A percentile compares a stretch with the other conserved stretches of the same genome.
Evolutionary conservation across 2,888 invertebrate species (phyloP).

Genomic region (Bhutanitis thaidina): DNA sequence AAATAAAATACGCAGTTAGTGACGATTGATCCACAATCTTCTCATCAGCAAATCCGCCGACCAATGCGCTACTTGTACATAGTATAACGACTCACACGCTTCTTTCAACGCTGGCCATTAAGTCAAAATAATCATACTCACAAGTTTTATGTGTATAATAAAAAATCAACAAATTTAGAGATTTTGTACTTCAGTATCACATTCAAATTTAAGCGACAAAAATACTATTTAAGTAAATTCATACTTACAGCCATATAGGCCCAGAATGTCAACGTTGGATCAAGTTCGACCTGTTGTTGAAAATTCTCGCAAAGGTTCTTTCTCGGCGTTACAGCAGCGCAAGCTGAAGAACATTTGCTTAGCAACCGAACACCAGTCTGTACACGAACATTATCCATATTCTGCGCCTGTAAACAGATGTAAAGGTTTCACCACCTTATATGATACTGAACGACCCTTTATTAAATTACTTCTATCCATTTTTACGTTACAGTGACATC

Average conservation of each 20-base stretch:
- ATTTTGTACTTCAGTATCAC: no score
- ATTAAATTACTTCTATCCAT: no score
- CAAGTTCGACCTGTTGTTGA: slow-evolving; percentile 80
- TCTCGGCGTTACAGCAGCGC: slow-evolving; percentile 80
- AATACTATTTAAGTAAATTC: background rate
- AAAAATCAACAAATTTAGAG: background rate
- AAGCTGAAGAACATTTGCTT: slow-evolving; percentile 78
- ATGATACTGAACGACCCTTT: no score
- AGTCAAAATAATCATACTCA: background rate
- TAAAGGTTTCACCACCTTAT: no score
- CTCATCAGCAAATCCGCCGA: slow-evolving; percentile 52
- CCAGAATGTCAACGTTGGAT: slow-evolving; percentile 86
- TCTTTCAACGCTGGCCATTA: background rate
- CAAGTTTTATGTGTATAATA: background rate
- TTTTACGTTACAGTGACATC: no score
- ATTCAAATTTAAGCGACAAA: no score
- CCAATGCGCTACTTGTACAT: slow-evolving; percentile 15
- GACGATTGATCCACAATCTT: slow-evolving; percentile 64
- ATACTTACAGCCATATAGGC: slow-evolving; percentile 82
- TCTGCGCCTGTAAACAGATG: background rate
- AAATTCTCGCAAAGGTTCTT: slow-evolving; percentile 80
- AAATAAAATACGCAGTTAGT: slow-evolving; percentile 71
- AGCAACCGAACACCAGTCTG: slow-evolving; percentile 50
- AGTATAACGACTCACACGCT: background rate
- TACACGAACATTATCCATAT: slow-evolving; percentile 37